Conservation (phyloP, 35 echinoderm and acorn worm species). For the Apostichopus parvimensis region DNA sequence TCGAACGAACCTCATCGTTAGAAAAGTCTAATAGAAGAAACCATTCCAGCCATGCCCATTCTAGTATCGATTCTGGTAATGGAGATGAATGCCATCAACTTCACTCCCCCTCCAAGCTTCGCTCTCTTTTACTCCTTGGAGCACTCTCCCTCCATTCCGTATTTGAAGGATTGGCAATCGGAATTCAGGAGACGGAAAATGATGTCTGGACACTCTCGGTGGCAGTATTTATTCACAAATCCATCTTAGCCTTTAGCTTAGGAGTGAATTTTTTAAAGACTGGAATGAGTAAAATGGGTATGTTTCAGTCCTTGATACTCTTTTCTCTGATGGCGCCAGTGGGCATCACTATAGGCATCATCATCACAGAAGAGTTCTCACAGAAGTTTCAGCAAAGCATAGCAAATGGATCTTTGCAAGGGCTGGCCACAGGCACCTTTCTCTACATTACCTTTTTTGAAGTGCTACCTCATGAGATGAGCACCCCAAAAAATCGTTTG, state of each 20-base stretch:
- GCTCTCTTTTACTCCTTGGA: conserved; percentile 69
- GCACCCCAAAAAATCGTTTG: conserved; percentile 66
- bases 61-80: neutral
- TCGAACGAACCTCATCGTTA: neutral
- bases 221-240: conserved; percentile 90
- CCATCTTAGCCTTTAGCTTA: conserved; percentile 86
- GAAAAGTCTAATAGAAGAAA: neutral
- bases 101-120: conserved; percentile 68
- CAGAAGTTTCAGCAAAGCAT: conserved; percentile 62
- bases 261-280: conserved; percentile 86
- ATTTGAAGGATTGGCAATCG: conserved; percentile 90
- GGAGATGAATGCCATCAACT: conserved; percentile 65
- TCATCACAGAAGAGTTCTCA: conserved; percentile 36
- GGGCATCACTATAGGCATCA: conserved; percentile 73
- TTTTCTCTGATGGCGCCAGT: conserved; percentile 89
- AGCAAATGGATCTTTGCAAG: conserved; percentile 77
- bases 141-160: conserved; percentile 87
- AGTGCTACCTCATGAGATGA: conserved; percentile 92
- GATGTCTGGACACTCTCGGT: conserved; percentile 68
- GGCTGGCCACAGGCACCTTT: conserved; percentile 88
- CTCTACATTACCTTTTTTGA: conserved; percentile 97
- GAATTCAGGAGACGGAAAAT: conserved; percentile 51
- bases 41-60: neutral
- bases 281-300: conserved; percentile 46
- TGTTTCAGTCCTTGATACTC: conserved; percentile 71